Percentiles rank a stretch among this genome's conserved stretches.
phyloP scores from a whole-genome alignment of 1,140 invertebrate genomes.

The Drosophila aff. region DNA sequence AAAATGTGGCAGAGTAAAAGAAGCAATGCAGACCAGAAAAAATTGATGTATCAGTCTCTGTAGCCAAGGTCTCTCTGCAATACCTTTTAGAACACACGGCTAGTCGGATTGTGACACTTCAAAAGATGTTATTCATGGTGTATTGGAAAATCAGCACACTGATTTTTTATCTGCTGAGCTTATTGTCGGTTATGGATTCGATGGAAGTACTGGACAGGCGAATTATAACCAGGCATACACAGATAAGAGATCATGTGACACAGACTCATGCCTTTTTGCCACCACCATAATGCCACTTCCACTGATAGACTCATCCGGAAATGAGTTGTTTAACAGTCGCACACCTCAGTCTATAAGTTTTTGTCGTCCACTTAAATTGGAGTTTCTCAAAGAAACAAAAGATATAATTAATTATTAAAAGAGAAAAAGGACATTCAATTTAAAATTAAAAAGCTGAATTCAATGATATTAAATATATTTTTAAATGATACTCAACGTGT shows the following conservation, averaged over 20 bases:
- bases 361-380: neutral
- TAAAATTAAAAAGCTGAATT: neutral
- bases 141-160: neutral
- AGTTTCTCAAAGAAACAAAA: neutral
- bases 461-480: no score
- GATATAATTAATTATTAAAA: neutral
- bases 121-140: neutral
- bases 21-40: neutral
- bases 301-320: neutral
- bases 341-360: neutral
- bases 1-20: neutral
- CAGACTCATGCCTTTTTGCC: neutral
- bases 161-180: neutral
- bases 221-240: no score
- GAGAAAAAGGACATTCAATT: neutral
- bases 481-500: no score
- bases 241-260: no score
- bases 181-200: neutral
- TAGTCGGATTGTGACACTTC: neutral
- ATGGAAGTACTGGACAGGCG: neutral
- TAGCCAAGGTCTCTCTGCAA: neutral
- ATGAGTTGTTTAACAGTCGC: neutral
- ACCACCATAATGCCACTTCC: neutral
- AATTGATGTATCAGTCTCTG: neutral
- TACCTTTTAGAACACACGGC: neutral